Base-by-base conservation (phyloP, 2,113 vertebrate species). In the Carassius gibelio region DNA sequence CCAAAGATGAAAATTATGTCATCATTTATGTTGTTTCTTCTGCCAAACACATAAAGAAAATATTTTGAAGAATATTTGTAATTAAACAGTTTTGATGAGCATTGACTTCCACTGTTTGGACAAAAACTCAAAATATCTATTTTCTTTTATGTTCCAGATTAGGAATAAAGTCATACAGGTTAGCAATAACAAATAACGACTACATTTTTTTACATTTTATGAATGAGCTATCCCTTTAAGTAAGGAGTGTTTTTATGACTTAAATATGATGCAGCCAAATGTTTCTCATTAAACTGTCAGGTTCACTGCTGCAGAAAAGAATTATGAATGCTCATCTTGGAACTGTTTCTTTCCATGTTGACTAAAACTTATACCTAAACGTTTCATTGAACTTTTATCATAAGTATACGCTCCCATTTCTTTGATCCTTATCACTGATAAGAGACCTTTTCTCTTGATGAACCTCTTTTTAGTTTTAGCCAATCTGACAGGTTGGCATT, bases 401-500 rank as follows among this genome's bases (percentile, higher is more conserved):
- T 11, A 72, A n/a, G 36, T 42, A 42, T 42, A 42, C 7, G 3
- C 3, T 78, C 30, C 64, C 15, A 69, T 78, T 78, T 23, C 34
- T 78, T 61, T 38, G 52, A 76, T 21, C 34, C 69, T 45, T 62
- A 79, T 79, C 5, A 26, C 21, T 79, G 61, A 81, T 66, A 10
- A 81, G 30, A 50, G 38, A n/a, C 17, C 23, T 11, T 64, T 81
- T 75, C 23, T 52, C 5, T 61, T 61, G 23, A 30, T 66, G 48
- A 68, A 62, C 3, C 57, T 15, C 34, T 42, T 8, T 45, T 13
- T 4, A 26, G 14, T 79, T 79, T 61, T 14, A 14, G 1, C 11
- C 52, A 50, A 77, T 82, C 66, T 62, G 78, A 66, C 66, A 9
- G 55, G 50, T 48, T 59, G 57, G 61, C 75, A 79, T 79, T 79